Conservation (phyloP, 2,888 invertebrate genomes). For the Drosophila incognita region DNA sequence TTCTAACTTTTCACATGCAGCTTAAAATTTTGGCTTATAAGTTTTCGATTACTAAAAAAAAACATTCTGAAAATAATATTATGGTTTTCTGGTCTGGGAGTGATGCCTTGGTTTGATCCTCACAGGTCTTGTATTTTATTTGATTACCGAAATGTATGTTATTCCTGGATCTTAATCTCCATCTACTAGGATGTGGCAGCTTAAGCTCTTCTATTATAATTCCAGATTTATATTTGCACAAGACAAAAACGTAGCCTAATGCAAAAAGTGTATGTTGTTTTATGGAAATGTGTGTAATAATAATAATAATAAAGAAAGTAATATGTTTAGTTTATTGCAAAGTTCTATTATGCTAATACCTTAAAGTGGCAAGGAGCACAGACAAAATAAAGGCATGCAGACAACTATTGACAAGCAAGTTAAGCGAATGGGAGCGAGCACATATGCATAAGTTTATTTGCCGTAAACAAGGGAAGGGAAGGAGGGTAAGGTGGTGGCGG, state of each 20-base stretch:
- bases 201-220: not conserved
- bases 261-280: not conserved
- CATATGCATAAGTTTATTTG: conserved; percentile 60
- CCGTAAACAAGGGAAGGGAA: conserved; percentile 21
- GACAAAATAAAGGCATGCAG: conserved; percentile 1
- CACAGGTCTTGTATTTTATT: not conserved
- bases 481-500: not conserved
- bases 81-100: not conserved
- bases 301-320: not conserved
- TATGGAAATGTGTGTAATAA: not conserved
- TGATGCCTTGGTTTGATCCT: not conserved
- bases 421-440: conserved; percentile 34
- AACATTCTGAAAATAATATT: not conserved
- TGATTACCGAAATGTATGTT: not conserved
- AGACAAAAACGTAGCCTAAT: not conserved
- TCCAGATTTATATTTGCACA: not conserved
- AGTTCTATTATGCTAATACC: not conserved
- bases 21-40: not conserved
- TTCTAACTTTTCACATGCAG: not conserved
- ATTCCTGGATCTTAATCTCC: not conserved
- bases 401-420: conserved; percentile 40
- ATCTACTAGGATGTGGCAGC: not conserved
- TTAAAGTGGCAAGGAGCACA: not conserved
- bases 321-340: not conserved
- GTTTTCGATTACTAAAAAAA: not conserved